phyloP scores from a whole-genome alignment of 2,797 vertebrate species.

The Limnodromus scolopaceus region DNA sequence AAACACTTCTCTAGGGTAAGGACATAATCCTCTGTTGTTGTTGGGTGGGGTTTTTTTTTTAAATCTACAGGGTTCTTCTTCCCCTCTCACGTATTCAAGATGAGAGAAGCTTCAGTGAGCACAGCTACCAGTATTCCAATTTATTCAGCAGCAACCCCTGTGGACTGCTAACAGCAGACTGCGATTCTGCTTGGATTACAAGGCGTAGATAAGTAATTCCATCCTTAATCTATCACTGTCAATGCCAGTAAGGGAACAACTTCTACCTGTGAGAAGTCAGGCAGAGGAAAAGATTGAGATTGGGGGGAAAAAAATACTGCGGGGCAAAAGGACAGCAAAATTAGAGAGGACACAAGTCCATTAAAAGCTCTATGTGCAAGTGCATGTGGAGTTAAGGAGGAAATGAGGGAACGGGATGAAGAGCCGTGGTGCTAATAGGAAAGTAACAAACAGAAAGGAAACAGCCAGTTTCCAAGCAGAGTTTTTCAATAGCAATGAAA shows the following conservation, averaged over 20 bases:
- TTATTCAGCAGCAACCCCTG: slow-evolving; percentile 48
- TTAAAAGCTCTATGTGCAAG: not conserved
- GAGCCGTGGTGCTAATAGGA: not conserved
- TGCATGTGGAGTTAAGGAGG: not conserved
- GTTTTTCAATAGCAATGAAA: not conserved
- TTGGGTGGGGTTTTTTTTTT: not conserved
- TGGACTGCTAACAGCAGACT: slow-evolving; percentile 27
- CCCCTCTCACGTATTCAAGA: not conserved
- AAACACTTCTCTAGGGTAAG: not conserved
- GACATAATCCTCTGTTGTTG: not conserved
- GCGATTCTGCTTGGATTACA: slow-evolving; percentile 26
- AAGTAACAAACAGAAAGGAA: not conserved
- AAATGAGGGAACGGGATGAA: not conserved
- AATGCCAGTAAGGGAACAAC: not conserved
- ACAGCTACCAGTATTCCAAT: slow-evolving; percentile 49
- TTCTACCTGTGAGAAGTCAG: slow-evolving; percentile 3
- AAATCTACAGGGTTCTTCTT: not conserved
- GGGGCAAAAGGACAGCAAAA: not conserved
- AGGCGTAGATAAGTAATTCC: slow-evolving; percentile 26
- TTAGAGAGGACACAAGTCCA: not conserved
- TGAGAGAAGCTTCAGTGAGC: slow-evolving; percentile 33
- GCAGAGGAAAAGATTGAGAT: not conserved
- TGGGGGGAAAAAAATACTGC: fast-evolving
- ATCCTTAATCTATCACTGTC: slow-evolving; percentile 41
- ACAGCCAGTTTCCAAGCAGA: not conserved